A percentile compares a stretch with the other conserved stretches of the same genome.
These are phyloP conservation scores for Ormyrus rosae DNA, from an alignment of 2,888 invertebrate species.

Conservation along the genomic window DNA sequence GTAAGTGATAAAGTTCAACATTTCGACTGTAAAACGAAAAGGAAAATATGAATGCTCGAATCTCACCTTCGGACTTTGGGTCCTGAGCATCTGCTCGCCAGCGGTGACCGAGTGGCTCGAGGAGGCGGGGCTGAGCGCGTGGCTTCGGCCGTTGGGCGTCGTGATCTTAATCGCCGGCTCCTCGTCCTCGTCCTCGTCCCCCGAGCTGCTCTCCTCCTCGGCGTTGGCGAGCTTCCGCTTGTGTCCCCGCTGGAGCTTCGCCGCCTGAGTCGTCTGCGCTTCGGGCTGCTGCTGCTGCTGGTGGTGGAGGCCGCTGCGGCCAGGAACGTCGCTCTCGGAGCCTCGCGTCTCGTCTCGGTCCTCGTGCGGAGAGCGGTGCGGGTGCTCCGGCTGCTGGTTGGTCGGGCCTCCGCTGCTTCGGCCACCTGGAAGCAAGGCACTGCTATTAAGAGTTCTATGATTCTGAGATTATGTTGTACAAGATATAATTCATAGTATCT, in stretches of 20 bases:
- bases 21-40: no score
- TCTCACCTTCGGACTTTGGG: slow-evolving; percentile 69
- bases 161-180: slow-evolving; percentile 75
- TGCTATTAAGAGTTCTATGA: no score
- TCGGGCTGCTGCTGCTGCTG: slow-evolving; percentile 77
- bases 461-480: no score
- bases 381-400: slow-evolving; percentile 76
- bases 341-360: slow-evolving; percentile 76
- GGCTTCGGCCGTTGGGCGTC: slow-evolving; percentile 74
- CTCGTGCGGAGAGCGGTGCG: slow-evolving; percentile 76
- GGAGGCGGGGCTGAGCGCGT: slow-evolving; percentile 80
- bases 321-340: slow-evolving; percentile 77
- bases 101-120: slow-evolving; percentile 79
- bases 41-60: background rate
- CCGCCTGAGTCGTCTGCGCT: slow-evolving; percentile 64
- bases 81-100: slow-evolving; percentile 69
- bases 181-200: slow-evolving; percentile 78
- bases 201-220: slow-evolving; percentile 76
- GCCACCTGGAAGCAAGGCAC: slow-evolving; percentile 76
- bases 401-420: slow-evolving; percentile 79
- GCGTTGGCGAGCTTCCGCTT: slow-evolving; percentile 80
- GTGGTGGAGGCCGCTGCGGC: slow-evolving; percentile 77
- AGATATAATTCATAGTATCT: no score
- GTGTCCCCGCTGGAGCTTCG: slow-evolving; percentile 75
- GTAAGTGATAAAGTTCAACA: no score